Evolutionary conservation across 2,113 vertebrate genomes (phyloP).

Genomic region (Ctenodactylus gundi): DNA sequence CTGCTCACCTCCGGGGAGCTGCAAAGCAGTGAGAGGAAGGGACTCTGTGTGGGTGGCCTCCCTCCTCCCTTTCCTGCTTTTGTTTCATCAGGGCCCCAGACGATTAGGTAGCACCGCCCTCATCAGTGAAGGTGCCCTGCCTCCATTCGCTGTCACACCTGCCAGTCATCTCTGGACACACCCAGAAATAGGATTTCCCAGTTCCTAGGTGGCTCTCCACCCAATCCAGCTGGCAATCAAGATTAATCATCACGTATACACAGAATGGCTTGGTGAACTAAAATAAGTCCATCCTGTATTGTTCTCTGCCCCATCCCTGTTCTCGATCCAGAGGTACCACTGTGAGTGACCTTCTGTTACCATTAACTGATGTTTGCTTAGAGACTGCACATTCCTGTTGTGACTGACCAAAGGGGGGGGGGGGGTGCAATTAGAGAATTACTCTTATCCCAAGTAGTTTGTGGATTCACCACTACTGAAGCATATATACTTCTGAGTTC

Average conservation of each 20-base stretch:
- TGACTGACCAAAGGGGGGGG: not conserved
- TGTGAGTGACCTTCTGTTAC: not conserved
- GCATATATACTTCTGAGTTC: not conserved
- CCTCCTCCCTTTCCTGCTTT: not conserved
- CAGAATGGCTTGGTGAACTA: not conserved
- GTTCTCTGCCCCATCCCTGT: not conserved
- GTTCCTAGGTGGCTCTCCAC: not conserved
- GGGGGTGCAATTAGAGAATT: not conserved
- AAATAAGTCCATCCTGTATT: not conserved
- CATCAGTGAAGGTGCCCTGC: not conserved
- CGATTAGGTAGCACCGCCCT: not conserved
- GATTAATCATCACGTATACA: not conserved
- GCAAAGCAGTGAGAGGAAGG: not conserved
- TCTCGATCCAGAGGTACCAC: not conserved
- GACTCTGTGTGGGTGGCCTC: not conserved
- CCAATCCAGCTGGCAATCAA: not conserved
- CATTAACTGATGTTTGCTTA: not conserved
- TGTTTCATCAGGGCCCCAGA: not conserved
- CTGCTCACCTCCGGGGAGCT: not conserved
- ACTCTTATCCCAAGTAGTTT: not conserved
- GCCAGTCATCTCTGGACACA: not conserved
- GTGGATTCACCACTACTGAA: not conserved
- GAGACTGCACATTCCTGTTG: not conserved
- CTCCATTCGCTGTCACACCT: not conserved
- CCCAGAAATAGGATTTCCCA: not conserved